Percentiles rank a stretch among this genome's conserved stretches.
Conservation (phyloP, 2,888 invertebrate genomes). For the Drosophila ezoana region DNA sequence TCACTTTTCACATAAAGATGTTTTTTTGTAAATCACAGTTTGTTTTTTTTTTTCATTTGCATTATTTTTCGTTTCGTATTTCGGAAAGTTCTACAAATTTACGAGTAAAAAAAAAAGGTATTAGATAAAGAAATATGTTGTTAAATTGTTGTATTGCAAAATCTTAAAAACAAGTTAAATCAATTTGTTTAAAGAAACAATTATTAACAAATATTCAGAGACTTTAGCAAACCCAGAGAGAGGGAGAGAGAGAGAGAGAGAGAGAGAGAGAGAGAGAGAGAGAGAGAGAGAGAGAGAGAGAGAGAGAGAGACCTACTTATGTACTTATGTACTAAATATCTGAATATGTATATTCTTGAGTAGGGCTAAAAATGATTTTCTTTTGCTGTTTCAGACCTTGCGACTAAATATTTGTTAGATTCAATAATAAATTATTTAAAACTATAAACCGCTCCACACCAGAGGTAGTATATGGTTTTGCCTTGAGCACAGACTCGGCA, state of each 20-base stretch:
- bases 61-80: constrained; percentile 71
- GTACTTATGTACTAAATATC: constrained; percentile 24
- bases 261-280: background rate
- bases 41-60: constrained; percentile 72
- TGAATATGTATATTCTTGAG: constrained; percentile 29
- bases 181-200: constrained; percentile 29
- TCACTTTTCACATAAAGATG: constrained; percentile 58
- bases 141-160: constrained; percentile 5
- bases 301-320: background rate
- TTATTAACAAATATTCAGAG: constrained; percentile 4
- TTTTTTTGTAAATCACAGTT: constrained; percentile 84
- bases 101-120: constrained; percentile 14
- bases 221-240: constrained; percentile 22
- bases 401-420: constrained; percentile 24
- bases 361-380: constrained; percentile 23
- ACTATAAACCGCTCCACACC: constrained; percentile 51
- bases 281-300: background rate
- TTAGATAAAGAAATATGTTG: constrained; percentile 13
- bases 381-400: constrained; percentile 14
- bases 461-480: constrained; percentile 52
- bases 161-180: constrained; percentile 17
- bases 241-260: constrained; percentile 8
- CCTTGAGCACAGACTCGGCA: constrained; percentile 7
- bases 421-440: constrained; percentile 56
- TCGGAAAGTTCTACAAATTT: constrained; percentile 23